Evolutionary conservation across 2,888 invertebrate genomes (phyloP).

Genomic region (Uloborus plumipes): DNA sequence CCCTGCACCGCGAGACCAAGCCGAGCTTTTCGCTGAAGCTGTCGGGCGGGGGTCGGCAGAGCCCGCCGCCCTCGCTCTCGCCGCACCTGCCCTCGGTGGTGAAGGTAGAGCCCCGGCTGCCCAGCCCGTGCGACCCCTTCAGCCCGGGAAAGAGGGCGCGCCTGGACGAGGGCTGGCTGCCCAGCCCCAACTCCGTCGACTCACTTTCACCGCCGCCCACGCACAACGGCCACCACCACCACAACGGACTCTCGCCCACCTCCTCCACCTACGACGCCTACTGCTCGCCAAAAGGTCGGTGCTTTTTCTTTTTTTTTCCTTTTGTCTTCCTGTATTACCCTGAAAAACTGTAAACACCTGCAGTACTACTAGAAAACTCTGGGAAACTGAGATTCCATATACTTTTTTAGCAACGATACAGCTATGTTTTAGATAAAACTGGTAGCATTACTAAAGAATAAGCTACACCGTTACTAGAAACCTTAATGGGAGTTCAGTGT

Average conservation of each 20-base stretch:
- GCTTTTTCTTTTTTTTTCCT: background rate
- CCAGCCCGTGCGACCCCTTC: conserved; percentile 50
- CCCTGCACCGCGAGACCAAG: conserved; percentile 15
- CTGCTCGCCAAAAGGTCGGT: conserved; percentile 59
- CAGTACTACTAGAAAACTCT: no score
- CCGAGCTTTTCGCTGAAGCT: conserved; percentile 29
- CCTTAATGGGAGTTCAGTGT: no score
- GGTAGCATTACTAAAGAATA: no score
- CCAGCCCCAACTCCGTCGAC: conserved; percentile 64
- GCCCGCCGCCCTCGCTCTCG: conserved; percentile 62
- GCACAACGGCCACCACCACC: conserved; percentile 36
- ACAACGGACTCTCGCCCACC: conserved; percentile 59
- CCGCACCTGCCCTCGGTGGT: conserved; percentile 64
- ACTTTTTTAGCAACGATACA: no score
- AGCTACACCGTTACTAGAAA: no score
- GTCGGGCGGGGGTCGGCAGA: conserved; percentile 35
- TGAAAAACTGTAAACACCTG: no score
- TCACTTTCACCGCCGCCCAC: conserved; percentile 65
- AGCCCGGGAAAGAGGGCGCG: conserved; percentile 53
- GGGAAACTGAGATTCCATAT: no score
- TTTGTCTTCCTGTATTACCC: background rate
- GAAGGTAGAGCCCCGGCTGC: conserved; percentile 64
- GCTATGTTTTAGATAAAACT: no score
- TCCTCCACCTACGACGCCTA: conserved; percentile 63
- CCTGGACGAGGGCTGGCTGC: conserved; percentile 55